Evolutionary conservation across 2,888 invertebrate species (phyloP).

Genomic region (Cataglyphis livida): DNA sequence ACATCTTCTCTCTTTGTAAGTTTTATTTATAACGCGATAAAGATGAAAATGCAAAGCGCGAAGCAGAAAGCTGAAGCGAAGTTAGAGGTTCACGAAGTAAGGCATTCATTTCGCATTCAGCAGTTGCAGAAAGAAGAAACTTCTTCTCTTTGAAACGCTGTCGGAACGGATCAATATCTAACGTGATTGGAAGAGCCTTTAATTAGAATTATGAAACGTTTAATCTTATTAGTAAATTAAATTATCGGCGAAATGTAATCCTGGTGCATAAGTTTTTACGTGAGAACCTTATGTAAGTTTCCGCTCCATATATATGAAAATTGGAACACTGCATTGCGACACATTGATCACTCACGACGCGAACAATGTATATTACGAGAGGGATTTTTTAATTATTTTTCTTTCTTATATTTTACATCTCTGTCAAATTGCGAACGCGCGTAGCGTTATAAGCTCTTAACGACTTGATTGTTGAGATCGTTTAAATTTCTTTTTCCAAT

Average conservation of each 20-base stretch:
- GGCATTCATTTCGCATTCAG: constrained; percentile 31
- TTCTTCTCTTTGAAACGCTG: constrained; percentile 10
- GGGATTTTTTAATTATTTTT: neutral
- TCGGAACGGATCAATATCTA: constrained; percentile 1
- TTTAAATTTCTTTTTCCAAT: constrained; percentile 20
- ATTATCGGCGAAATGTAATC: neutral
- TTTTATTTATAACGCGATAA: constrained; percentile 46
- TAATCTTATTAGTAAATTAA: neutral
- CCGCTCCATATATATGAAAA: neutral
- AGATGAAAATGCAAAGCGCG: constrained; percentile 31
- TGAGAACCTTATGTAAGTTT: neutral
- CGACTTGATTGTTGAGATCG: constrained; percentile 16
- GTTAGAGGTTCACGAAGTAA: constrained; percentile 25
- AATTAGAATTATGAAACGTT: neutral
- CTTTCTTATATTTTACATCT: neutral
- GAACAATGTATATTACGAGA: neutral
- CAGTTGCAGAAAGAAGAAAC: constrained; percentile 15
- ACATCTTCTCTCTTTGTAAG: neutral
- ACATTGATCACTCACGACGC: neutral
- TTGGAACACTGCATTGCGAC: constrained; percentile 22
- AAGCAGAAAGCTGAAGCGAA: constrained; percentile 25
- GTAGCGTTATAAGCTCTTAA: neutral
- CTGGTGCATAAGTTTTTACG: neutral
- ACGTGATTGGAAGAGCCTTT: constrained; percentile 3
- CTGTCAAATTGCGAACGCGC: neutral